Conservation (phyloP, 2,888 invertebrate genomes). For the Morpho achilles region DNA sequence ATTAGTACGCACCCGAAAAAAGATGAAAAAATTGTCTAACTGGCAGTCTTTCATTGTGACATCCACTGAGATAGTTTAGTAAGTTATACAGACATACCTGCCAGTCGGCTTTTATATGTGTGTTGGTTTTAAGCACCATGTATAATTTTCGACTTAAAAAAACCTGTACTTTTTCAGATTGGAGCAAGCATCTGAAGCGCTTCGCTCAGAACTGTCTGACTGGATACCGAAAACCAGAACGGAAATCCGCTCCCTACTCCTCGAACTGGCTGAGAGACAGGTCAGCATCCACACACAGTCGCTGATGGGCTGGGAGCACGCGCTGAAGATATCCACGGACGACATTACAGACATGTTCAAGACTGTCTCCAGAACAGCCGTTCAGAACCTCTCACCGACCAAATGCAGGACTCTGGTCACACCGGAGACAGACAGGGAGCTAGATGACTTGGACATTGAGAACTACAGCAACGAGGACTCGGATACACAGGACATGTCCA, state of each 20-base stretch:
- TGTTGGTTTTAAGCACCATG: not conserved
- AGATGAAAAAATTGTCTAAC: no score
- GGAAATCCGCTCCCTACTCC: slow-evolving; percentile 50
- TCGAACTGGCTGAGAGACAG: slow-evolving; percentile 58
- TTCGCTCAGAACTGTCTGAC: slow-evolving; percentile 59
- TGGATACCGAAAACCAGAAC: slow-evolving; percentile 61
- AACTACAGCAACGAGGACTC: slow-evolving; percentile 38
- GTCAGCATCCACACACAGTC: slow-evolving; percentile 49
- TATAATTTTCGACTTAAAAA: not conserved
- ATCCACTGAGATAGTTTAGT: no score
- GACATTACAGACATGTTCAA: slow-evolving; percentile 55
- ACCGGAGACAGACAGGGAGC: slow-evolving; percentile 48
- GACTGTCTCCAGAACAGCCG: slow-evolving; percentile 63
- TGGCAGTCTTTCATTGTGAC: no score
- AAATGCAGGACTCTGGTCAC: slow-evolving; percentile 42
- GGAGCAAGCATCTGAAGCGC: slow-evolving; percentile 64
- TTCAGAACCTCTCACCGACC: slow-evolving; percentile 58
- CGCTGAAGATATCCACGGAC: slow-evolving; percentile 49
- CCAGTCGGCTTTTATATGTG: no score
- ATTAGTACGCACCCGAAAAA: no score
- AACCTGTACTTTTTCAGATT: slow-evolving; percentile 38
- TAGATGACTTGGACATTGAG: slow-evolving; percentile 45
- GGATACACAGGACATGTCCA: slow-evolving; percentile 22
- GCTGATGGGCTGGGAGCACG: slow-evolving; percentile 56
- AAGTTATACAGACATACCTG: no score